Percentiles rank a stretch among this genome's conserved stretches.
Conservation (phyloP, 2,888 invertebrate genomes). For the Noctua fimbriata region DNA sequence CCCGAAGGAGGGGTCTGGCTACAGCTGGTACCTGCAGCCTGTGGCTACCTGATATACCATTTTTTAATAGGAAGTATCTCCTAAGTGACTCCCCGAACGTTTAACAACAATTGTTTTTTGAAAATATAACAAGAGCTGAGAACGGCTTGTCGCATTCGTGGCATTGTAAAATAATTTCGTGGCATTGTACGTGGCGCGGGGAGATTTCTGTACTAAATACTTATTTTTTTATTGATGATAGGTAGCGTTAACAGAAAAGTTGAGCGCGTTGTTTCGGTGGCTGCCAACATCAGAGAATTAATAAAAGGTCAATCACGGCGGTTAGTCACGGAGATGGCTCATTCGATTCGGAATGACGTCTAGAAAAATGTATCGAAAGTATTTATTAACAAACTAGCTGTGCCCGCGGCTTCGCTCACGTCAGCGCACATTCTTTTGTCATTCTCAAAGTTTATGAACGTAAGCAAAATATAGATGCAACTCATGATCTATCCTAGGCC, state of each 20-base stretch:
- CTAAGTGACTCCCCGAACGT: not conserved
- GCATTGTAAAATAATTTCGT: not conserved
- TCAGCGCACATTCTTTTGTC: too few species aligned
- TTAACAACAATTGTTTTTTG: not conserved
- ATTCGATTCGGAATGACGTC: too few species aligned
- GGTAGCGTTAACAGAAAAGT: not conserved
- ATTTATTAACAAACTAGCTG: too few species aligned
- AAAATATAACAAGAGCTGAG: not conserved
- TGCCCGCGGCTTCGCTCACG: too few species aligned
- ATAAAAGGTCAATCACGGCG: slow-evolving; percentile 9
- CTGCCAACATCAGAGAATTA: not conserved
- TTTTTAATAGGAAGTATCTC: too few species aligned
- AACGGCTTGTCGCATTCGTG: not conserved
- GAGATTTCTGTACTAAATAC: not conserved
- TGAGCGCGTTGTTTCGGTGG: not conserved
- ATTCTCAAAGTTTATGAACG: too few species aligned
- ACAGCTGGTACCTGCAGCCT: too few species aligned
- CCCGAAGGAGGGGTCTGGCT: too few species aligned
- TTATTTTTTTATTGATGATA: not conserved
- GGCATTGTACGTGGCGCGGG: not conserved
- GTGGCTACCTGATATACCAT: too few species aligned
- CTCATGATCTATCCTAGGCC: too few species aligned
- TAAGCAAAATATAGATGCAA: too few species aligned
- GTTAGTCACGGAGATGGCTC: not conserved
- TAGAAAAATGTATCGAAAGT: too few species aligned